A percentile compares a stretch with the other conserved stretches of the same genome.
phyloP scores from a whole-genome alignment of 2,888 invertebrate species.

The Idaea biselata region DNA sequence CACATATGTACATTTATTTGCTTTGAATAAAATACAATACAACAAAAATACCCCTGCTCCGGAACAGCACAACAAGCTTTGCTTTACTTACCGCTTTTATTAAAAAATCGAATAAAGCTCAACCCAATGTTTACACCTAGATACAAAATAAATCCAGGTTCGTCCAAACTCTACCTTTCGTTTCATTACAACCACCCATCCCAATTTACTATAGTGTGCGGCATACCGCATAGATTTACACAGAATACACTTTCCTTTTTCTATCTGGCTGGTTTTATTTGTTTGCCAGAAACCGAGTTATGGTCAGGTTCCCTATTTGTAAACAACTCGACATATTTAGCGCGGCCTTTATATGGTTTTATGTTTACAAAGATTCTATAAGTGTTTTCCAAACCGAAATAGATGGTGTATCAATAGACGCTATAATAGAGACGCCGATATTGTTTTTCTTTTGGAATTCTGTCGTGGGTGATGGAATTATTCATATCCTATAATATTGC shows the following conservation, averaged over 20 bases:
- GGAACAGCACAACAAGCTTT: no score
- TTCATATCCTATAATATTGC: not conserved
- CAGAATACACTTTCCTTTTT: not conserved
- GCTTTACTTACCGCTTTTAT: not conserved
- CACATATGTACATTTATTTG: no score
- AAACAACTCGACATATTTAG: constrained; percentile 1
- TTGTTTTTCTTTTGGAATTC: constrained; percentile 1
- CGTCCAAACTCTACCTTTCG: not conserved
- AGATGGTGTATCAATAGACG: not conserved
- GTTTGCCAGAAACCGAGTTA: not conserved
- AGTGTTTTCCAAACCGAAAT: not conserved
- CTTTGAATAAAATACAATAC: no score
- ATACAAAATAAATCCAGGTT: not conserved
- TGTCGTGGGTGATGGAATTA: not conserved
- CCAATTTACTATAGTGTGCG: not conserved
- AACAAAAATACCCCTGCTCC: no score
- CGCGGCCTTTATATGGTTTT: not conserved
- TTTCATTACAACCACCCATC: not conserved
- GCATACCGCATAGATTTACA: not conserved
- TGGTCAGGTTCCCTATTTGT: not conserved
- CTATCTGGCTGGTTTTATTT: not conserved
- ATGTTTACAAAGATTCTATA: not conserved
- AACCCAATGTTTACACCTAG: not conserved
- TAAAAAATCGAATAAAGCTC: not conserved
- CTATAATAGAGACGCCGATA: not conserved